Percentiles rank a stretch among this genome's conserved stretches.
Conservation (phyloP, 1,140 invertebrate species). For the Trichonephila inaurata region DNA sequence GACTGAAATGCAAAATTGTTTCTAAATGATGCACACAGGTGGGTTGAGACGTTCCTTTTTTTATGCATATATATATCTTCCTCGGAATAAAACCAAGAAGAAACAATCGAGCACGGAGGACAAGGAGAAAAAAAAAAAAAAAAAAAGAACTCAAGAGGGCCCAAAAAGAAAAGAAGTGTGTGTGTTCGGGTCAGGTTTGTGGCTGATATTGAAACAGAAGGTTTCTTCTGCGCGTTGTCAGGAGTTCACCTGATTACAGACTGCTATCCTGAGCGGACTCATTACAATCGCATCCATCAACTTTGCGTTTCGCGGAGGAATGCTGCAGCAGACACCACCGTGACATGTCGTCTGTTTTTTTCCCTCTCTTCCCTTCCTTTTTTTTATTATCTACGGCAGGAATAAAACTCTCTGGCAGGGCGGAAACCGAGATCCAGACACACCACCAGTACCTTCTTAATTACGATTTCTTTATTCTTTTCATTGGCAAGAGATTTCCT, state of each 20-base stretch:
- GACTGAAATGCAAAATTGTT: conserved; percentile 45
- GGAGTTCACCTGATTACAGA: conserved; percentile 3
- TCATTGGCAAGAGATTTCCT: neutral
- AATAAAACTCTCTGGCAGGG: conserved; percentile 29
- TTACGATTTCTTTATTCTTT: conserved; percentile 37
- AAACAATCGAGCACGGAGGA: neutral
- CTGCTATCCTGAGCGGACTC: neutral
- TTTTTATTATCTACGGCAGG: neutral
- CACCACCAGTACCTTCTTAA: conserved; percentile 25
- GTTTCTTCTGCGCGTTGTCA: conserved; percentile 32
- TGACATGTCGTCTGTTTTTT: conserved; percentile 22
- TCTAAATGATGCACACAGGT: neutral
- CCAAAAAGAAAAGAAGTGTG: neutral
- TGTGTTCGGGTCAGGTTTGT: neutral
- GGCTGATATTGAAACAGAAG: conserved; percentile 47
- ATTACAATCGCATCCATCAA: conserved; percentile 49
- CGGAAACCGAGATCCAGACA: neutral
- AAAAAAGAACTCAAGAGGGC: no score
- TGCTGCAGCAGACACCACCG: conserved; percentile 39
- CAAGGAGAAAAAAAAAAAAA: neutral
- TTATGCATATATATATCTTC: neutral
- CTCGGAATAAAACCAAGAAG: neutral
- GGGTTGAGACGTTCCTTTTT: neutral
- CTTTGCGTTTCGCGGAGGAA: conserved; percentile 31
- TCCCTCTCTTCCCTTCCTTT: neutral